These are phyloP conservation scores for Lophotriccus pileatus DNA, from an alignment of 2,797 vertebrate genomes.

Conservation along the genomic window DNA sequence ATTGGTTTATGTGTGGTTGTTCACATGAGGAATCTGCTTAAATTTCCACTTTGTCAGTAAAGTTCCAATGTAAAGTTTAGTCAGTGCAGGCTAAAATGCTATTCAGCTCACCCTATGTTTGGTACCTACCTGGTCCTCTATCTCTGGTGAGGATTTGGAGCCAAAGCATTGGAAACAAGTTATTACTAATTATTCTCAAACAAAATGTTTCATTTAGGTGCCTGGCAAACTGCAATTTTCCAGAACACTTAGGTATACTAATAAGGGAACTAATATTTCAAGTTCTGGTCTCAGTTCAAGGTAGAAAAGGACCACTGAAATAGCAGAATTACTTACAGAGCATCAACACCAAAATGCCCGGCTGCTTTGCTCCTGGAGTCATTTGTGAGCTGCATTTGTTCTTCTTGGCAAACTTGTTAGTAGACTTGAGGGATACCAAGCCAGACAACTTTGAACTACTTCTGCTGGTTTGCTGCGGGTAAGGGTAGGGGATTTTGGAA, in stretches of 20 bases:
- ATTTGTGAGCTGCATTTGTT: neutral
- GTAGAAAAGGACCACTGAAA: neutral
- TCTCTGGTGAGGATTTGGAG: neutral
- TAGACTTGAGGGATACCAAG: neutral
- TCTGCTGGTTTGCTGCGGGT: neutral
- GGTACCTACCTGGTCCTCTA: neutral
- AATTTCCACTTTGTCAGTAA: neutral
- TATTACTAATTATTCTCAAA: neutral
- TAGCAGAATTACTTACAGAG: neutral
- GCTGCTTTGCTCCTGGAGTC: neutral
- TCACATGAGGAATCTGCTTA: neutral
- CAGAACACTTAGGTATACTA: neutral
- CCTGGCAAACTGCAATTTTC: neutral
- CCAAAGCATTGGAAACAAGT: neutral
- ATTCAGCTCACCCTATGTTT: neutral
- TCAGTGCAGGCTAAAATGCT: neutral
- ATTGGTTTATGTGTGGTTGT: neutral
- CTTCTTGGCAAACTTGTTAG: neutral
- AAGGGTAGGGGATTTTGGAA: neutral
- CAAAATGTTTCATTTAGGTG: neutral
- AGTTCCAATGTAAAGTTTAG: neutral
- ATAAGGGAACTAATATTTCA: neutral
- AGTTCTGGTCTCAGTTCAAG: neutral
- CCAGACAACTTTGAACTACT: neutral
- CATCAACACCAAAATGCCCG: neutral